Evolutionary conservation across 2,113 vertebrate species (phyloP).

Genomic region (Perognathus longimembris): DNA sequence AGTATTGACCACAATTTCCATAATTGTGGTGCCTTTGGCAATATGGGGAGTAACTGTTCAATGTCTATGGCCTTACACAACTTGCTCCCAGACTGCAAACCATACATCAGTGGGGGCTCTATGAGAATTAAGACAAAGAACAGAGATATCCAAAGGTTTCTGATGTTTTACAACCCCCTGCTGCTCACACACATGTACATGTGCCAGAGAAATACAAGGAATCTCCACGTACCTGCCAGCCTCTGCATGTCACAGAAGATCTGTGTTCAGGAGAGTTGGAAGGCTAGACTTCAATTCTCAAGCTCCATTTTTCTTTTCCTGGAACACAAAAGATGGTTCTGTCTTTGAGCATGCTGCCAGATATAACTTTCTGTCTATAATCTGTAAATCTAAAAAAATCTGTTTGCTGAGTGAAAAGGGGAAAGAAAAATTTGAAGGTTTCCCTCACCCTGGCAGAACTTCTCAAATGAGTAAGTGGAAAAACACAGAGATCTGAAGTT

Average conservation of each 20-base stretch:
- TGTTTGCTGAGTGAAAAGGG: not conserved
- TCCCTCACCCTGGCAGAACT: not conserved
- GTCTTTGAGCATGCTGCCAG: not conserved
- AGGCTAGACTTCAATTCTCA: not conserved
- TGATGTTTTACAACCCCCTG: not conserved
- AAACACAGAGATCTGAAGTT: constrained; percentile 11
- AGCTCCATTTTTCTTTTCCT: not conserved
- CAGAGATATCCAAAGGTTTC: not conserved
- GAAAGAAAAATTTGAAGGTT: not conserved
- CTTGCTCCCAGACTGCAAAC: not conserved
- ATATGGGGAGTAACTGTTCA: not conserved
- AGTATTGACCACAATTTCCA: not conserved
- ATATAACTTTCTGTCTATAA: constrained; percentile 30
- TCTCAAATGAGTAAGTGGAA: constrained; percentile 14
- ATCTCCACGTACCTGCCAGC: fast-evolving
- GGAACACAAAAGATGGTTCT: constrained; percentile 36
- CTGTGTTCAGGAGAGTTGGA: not conserved
- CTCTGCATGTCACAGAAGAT: not conserved
- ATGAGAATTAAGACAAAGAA: constrained; percentile 37
- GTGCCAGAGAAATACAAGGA: not conserved
- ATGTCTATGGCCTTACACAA: not conserved
- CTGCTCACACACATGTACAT: no score
- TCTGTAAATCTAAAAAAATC: not conserved
- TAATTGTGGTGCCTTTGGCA: not conserved
- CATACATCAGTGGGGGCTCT: not conserved